These are phyloP conservation scores for Xanthia togata DNA, from an alignment of 2,888 invertebrate genomes.

Conservation along the genomic window DNA sequence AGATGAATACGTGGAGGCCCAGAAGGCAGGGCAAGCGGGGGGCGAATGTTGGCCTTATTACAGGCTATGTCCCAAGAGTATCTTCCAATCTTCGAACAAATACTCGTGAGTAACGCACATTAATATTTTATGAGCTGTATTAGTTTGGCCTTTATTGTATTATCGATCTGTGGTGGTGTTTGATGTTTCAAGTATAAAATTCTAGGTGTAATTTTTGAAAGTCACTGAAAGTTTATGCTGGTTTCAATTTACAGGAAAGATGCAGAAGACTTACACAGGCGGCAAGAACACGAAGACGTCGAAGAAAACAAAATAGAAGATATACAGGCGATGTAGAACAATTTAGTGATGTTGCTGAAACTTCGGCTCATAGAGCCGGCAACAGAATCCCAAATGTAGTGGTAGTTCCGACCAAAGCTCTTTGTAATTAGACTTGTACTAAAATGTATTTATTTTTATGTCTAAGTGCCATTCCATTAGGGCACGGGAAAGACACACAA, in stretches of 20 bases:
- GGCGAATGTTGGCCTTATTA: constrained; percentile 97
- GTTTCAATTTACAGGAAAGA: constrained; percentile 80
- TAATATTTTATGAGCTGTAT: constrained; percentile 34
- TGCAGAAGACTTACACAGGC: constrained; percentile 85
- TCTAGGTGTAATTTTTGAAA: background rate
- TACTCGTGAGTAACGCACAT: constrained; percentile 83
- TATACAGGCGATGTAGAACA: constrained; percentile 82
- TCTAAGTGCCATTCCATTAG: constrained; percentile 75
- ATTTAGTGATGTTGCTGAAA: constrained; percentile 51
- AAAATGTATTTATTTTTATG: constrained; percentile 74
- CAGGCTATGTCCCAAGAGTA: constrained; percentile 95
- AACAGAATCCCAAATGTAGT: constrained; percentile 83
- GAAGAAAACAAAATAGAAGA: constrained; percentile 82
- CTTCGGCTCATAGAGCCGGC: constrained; percentile 50
- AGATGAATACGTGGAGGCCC: constrained; percentile 95
- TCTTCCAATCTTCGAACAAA: constrained; percentile 92
- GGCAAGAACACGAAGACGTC: constrained; percentile 78
- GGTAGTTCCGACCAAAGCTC: constrained; percentile 89
- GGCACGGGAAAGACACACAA: constrained; percentile 13
- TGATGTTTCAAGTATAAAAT: background rate
- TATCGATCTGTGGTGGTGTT: background rate
- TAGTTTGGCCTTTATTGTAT: constrained; percentile 9
- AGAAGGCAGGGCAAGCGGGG: constrained; percentile 93
- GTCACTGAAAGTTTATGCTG: background rate
- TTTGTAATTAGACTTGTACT: constrained; percentile 74